These are phyloP conservation scores for Crenuchus spilurus DNA, from an alignment of 2,797 vertebrate genomes.

Conservation along the genomic window DNA sequence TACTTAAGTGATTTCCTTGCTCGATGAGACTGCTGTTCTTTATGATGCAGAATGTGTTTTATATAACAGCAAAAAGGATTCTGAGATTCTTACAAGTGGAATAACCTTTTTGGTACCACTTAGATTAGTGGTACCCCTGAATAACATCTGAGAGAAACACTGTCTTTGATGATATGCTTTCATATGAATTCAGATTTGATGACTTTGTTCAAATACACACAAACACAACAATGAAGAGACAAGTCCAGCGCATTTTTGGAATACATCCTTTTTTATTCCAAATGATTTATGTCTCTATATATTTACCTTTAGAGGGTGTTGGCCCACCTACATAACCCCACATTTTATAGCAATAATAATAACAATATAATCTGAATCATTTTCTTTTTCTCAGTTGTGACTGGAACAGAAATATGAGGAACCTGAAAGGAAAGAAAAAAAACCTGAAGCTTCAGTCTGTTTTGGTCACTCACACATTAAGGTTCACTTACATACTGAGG, in stretches of 20 bases:
- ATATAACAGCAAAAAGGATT: too few relatives aligned
- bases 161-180: too few relatives aligned
- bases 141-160: too few relatives aligned
- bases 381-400: constrained; percentile 49
- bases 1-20: too few relatives aligned
- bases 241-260: constrained; percentile 15
- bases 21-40: too few relatives aligned
- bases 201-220: too few relatives aligned
- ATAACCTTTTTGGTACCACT: too few relatives aligned
- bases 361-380: constrained; percentile 63
- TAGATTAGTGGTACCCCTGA: too few relatives aligned
- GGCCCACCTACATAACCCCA: constrained; percentile 66
- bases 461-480: background rate
- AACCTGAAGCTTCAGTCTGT: background rate
- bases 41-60: too few relatives aligned
- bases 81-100: too few relatives aligned
- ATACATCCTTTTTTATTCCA: constrained; percentile 68
- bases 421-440: constrained; percentile 36
- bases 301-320: constrained; percentile 68
- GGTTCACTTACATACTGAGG: constrained; percentile 36
- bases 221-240: background rate
- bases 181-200: too few relatives aligned
- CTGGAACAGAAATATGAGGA: constrained; percentile 62
- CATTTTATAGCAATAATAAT: constrained; percentile 66
- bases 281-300: constrained; percentile 70